Base-by-base conservation (phyloP, 35 echinoderm and acorn worm genomes). In the Heliocidaris tuberculata region DNA sequence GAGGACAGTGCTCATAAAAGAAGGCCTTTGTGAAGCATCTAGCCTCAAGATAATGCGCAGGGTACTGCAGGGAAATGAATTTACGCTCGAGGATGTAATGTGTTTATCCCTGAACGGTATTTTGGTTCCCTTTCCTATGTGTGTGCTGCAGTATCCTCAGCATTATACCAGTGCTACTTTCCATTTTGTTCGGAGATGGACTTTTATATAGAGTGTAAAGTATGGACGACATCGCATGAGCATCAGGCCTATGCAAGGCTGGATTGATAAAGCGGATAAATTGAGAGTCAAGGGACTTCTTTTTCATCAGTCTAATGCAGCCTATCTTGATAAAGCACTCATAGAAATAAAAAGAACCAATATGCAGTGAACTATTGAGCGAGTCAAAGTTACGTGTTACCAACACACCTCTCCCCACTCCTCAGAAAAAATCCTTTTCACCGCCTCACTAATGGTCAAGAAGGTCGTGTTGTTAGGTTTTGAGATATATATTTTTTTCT, bases 271-370 rank as follows among this genome's bases (percentile, higher is more conserved):
- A 78, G 21, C 19, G 65, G 65, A 78, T 78, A n/a, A 78, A 78
- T 78, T 78, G 65, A 78, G 65, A 78, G 65, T 78, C 65, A 78
- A n/a, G 65, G 65, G 65, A 78, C 65, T 78, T 78, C 65, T 78
- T 21, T 78, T n/a, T 7, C 65, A 78, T 78, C 65, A 78, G 65
- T 17, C 4, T n/a, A 78, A 78, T 70, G 60, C 60, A 78, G 65
- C 65, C 65, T 56, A 56, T 56, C 52, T 27, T 8, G 65, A 78
- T 78, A 19, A 78, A 78, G 65, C 65, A 78, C 65, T 78, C 65
- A 17, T 6, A n/a, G 65, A 78, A 78, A 29, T 24, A 19, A 78
- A 78, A 78, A 78, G 65, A 78, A n/a, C 65, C 65, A n/a, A 78
- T 27, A n/a, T 8, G 7, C 27, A 27, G 7, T 27, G 65, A 78